A percentile compares a stretch with the other conserved stretches of the same genome.
Conservation (phyloP, 2,113 vertebrate genomes). For the Esox niger region DNA sequence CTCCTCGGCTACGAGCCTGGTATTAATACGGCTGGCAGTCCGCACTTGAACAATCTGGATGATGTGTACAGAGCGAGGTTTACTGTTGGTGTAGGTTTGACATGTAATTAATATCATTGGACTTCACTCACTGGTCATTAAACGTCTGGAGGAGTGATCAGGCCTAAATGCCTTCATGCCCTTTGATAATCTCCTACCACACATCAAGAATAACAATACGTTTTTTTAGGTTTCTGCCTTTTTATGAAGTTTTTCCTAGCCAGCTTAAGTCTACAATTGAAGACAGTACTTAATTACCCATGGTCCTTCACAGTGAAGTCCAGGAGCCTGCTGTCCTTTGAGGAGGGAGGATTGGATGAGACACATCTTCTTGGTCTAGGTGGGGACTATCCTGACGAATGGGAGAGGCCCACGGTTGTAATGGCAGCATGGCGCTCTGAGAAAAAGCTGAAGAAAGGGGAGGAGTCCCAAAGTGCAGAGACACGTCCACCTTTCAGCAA, state of each 20-base stretch:
- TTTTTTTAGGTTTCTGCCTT: background rate
- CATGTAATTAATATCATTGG: background rate
- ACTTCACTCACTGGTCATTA: background rate
- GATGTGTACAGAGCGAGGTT: no score
- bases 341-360: constrained; percentile 76
- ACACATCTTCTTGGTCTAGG: constrained; percentile 72
- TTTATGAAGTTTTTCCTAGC: background rate
- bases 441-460: constrained; percentile 63
- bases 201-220: background rate
- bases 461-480: constrained; percentile 57
- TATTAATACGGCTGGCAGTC: background rate
- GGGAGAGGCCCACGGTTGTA: constrained; percentile 72
- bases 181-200: no score
- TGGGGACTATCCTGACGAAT: constrained; percentile 74
- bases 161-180: no score
- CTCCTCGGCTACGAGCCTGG: background rate
- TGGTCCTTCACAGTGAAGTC: constrained; percentile 80
- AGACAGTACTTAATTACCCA: no score
- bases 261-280: no score
- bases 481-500: constrained; percentile 73
- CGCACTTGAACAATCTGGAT: background rate
- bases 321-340: constrained; percentile 86
- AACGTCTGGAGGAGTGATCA: no score
- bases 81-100: no score
- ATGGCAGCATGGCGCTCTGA: constrained; percentile 76